Conservation (phyloP, 2,113 vertebrate species). For the Lates calcarifer region DNA sequence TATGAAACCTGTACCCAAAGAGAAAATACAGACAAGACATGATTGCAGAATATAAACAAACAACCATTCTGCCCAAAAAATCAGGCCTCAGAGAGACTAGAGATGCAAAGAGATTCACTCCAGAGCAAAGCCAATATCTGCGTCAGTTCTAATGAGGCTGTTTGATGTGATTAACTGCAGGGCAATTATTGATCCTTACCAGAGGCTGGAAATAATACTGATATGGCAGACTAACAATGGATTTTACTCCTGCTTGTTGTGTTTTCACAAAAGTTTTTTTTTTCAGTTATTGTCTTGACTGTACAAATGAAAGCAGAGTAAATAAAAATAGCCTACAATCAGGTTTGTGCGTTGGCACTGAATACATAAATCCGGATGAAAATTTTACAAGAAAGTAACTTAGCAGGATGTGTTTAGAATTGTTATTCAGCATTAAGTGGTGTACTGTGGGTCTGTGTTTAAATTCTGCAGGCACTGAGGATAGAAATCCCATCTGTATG, state of each 20-base stretch:
- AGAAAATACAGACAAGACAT: background rate
- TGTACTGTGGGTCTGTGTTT: background rate
- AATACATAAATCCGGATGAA: background rate
- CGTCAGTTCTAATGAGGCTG: slow-evolving; percentile 48
- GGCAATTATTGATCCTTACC: slow-evolving; percentile 64
- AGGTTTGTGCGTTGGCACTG: background rate
- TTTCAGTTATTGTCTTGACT: background rate
- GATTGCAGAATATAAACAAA: background rate
- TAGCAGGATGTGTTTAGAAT: background rate
- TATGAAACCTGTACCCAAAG: background rate
- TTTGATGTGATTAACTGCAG: slow-evolving; percentile 71
- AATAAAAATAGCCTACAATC: background rate
- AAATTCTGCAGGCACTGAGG: slow-evolving; percentile 8
- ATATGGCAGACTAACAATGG: background rate
- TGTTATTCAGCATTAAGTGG: background rate
- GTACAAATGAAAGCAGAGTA: background rate
- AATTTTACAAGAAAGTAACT: background rate
- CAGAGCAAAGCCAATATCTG: slow-evolving; percentile 27
- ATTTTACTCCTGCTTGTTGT: background rate
- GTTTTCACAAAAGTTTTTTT: background rate
- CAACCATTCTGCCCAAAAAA: background rate
- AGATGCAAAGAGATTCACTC: slow-evolving; percentile 39
- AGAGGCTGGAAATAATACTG: slow-evolving; percentile 35
- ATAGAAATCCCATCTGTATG: slow-evolving; percentile 36
- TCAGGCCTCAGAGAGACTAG: background rate